Evolutionary conservation across 2,113 vertebrate genomes (phyloP).

Genomic region (Montifringilla adamsi): DNA sequence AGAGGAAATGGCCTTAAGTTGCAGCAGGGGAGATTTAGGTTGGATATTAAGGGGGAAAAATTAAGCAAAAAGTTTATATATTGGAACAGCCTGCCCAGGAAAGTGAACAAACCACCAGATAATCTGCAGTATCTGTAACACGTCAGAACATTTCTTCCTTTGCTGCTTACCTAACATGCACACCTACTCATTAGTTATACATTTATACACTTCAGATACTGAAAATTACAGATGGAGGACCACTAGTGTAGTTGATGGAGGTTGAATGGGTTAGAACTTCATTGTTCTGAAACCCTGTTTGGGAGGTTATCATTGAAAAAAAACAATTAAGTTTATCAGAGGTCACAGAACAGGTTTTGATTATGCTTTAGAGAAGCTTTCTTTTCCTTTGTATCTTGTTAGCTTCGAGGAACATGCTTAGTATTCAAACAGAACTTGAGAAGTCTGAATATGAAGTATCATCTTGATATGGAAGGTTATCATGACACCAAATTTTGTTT

Average conservation of each 20-base stretch:
- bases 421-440: constrained; percentile 42
- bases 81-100: background rate
- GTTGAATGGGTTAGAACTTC: background rate
- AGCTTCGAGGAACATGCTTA: background rate
- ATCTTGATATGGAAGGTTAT: constrained; percentile 34
- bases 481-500: background rate
- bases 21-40: background rate
- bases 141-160: background rate
- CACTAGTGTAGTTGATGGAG: background rate
- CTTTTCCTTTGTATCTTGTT: constrained; percentile 36
- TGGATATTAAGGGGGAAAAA: background rate
- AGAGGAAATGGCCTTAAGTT: background rate
- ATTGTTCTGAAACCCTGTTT: background rate
- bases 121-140: background rate
- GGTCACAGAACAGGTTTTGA: constrained; percentile 45
- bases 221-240: background rate
- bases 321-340: constrained; percentile 30
- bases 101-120: background rate
- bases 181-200: background rate
- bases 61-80: background rate
- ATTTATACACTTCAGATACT: background rate
- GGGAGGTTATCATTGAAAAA: background rate
- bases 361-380: constrained; percentile 44
- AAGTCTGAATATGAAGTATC: constrained; percentile 18
- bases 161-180: background rate